Evolutionary conservation across 1,140 invertebrate genomes (phyloP).

Genomic region (Hyphantria cunea): DNA sequence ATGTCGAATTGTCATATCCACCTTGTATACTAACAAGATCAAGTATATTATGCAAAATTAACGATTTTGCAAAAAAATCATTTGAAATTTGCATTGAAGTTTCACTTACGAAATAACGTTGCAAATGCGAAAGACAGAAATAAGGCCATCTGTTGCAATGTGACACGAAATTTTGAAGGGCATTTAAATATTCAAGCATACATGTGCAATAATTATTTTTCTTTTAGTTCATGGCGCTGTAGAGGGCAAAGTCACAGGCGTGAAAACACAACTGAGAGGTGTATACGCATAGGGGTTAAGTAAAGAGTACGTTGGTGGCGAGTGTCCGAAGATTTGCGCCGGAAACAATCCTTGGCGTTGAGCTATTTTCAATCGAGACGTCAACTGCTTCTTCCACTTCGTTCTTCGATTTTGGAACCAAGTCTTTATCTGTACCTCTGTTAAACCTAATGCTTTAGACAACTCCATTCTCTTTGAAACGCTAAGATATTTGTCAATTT

Average conservation of each 20-base stretch:
- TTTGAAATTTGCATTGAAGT: no score
- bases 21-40: no score
- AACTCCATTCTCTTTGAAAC: slow-evolving; percentile 97
- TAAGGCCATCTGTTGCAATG: no score
- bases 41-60: no score
- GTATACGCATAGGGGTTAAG: slow-evolving; percentile 75
- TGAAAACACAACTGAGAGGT: slow-evolving; percentile 81
- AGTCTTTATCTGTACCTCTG: slow-evolving; percentile 98
- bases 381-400: slow-evolving; percentile 98
- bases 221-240: slow-evolving; percentile 48
- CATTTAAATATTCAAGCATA: background rate
- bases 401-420: slow-evolving; percentile 98
- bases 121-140: no score
- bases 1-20: no score
- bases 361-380: slow-evolving; percentile 92
- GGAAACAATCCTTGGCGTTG: slow-evolving; percentile 91
- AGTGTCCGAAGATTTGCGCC: slow-evolving; percentile 85
- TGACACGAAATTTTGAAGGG: background rate
- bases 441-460: slow-evolving; percentile 92
- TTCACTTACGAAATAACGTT: no score
- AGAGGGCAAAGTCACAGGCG: slow-evolving; percentile 71
- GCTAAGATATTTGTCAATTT: slow-evolving; percentile 96
- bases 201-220: background rate
- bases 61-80: no score
- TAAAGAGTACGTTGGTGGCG: slow-evolving; percentile 84